These are phyloP conservation scores for Colinus virginianus DNA, from an alignment of 2,113 vertebrate genomes.

Conservation along the genomic window DNA sequence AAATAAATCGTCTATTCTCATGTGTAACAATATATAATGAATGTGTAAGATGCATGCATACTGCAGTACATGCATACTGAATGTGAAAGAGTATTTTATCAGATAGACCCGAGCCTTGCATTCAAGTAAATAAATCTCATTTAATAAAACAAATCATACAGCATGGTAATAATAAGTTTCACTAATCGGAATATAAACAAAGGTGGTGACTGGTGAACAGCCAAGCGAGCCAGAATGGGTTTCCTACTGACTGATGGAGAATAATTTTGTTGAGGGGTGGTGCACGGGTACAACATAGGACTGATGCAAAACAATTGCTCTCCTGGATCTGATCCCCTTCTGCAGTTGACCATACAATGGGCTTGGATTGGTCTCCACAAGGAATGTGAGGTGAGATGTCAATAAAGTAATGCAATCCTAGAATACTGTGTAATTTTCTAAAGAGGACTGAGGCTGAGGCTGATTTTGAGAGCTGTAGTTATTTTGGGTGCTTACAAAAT, in stretches of 20 bases:
- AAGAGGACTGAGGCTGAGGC: background rate
- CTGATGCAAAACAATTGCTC: rapidly evolving
- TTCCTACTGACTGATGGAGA: background rate
- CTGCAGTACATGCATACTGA: background rate
- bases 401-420: rapidly evolving
- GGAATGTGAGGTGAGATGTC: background rate
- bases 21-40: background rate
- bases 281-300: background rate
- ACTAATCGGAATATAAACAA: background rate
- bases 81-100: background rate
- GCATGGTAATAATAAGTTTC: background rate
- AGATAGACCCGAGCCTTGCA: background rate
- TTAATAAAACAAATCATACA: background rate
- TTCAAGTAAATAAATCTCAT: background rate
- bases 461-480: background rate
- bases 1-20: background rate
- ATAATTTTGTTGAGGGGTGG: background rate
- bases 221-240: background rate
- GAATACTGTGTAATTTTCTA: background rate
- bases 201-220: background rate
- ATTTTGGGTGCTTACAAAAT: background rate
- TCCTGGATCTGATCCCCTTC: rapidly evolving
- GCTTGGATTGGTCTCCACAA: background rate
- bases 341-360: no score
- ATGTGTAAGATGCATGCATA: background rate